Percentiles rank a stretch among this genome's conserved stretches.
Evolutionary conservation across 2,113 vertebrate species (phyloP).

Genomic region (Myrmecophaga tridactyla): DNA sequence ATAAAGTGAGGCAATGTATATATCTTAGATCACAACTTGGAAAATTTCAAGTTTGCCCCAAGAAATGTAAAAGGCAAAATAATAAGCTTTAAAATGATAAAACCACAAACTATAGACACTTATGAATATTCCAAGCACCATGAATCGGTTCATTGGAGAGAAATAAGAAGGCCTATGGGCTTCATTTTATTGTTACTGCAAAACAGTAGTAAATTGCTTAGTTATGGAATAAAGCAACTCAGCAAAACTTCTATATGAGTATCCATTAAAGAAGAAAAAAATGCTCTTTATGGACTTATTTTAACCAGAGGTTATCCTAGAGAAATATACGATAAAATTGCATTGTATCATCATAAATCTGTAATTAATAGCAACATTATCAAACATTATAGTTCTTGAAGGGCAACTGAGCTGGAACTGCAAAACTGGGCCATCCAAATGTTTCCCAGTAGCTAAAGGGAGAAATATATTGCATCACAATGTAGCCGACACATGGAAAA

Average conservation of each 20-base stretch:
- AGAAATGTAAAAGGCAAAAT: neutral
- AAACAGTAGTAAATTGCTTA: neutral
- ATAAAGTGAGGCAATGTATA: neutral
- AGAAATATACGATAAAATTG: neutral
- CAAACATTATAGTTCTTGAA: neutral
- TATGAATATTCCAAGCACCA: neutral
- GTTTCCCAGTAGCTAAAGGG: neutral
- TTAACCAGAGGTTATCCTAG: neutral
- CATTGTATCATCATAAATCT: neutral
- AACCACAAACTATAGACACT: neutral
- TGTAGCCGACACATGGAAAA: neutral
- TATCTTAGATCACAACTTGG: neutral
- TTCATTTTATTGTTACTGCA: neutral
- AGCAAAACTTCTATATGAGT: neutral
- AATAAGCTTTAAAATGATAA: neutral
- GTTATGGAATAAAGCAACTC: neutral
- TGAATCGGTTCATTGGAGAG: neutral
- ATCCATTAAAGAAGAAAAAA: neutral
- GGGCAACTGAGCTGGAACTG: neutral
- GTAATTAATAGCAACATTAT: neutral
- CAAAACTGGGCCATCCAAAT: neutral
- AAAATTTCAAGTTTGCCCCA: neutral
- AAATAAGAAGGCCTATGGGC: neutral
- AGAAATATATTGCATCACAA: neutral
- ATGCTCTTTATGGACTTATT: neutral